Evolutionary conservation across 2,888 invertebrate genomes (phyloP), one percentile per base, ranked within the genome.

Genomic region (Dorcus parallelipipedus): DNA sequence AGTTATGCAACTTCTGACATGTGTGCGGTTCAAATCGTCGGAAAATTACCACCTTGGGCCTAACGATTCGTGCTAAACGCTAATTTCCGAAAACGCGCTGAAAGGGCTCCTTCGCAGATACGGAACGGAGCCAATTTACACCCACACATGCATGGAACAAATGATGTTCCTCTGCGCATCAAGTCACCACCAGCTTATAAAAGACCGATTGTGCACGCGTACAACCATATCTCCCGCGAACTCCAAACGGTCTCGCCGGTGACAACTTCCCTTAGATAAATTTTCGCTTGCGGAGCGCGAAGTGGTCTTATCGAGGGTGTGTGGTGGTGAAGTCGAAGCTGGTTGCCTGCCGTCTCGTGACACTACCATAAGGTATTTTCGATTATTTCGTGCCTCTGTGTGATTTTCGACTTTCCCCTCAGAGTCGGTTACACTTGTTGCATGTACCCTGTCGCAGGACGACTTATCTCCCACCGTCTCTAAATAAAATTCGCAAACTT

Each of bases 131-230:
- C 38, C 38, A 33, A 51, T 14, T 17, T 26, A 49, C 58, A 49
- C 58, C 48, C 17, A 45, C 17, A 45, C 49, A 58, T 23, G 10
- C 48, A 39, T 17, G 26, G 23, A 58, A 58, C 50, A 54, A 58
- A 43, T 58, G 58, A 58, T 47, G 58, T 52, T 57, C 57, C 49
- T 50, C 53, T 58, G 58, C 58, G 58, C 58, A 58, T 45, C 54
- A 58, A 51, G 58, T 58, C 48, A 53, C 54, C 42, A 58, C 43
- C 49, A 58, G 50, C 58, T 53, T 58, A 58, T 58, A 58, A 58
- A 58, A 58, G 58, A 49, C 26, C 49, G 43, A 41, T 39, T 41
- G 58, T 58, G 38, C 39, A 9, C 53, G 23, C 58, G 39, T 49
- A 38, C 50, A 42, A 54, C 42, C 58, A 58, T 49, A 58, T 58